Percentiles rank a stretch among this genome's conserved stretches.
These are phyloP conservation scores for Channallabes apus DNA, from an alignment of 2,797 vertebrate species.

Conservation along the genomic window DNA sequence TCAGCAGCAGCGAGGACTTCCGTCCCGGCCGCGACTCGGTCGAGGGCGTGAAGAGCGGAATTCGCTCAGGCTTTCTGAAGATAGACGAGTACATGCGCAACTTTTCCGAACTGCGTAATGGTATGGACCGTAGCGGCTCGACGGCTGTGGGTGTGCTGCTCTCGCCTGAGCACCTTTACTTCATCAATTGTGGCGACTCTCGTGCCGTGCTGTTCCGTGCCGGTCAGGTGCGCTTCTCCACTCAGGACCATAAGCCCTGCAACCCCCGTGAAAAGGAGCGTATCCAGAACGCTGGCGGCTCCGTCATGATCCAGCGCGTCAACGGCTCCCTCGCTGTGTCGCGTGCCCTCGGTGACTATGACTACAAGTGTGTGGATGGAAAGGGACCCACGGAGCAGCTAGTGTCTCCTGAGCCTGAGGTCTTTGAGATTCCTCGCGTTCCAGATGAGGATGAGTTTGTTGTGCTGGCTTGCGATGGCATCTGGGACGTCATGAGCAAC, in stretches of 20 bases:
- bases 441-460: constrained; percentile 95
- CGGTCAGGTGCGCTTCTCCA: constrained; percentile 93
- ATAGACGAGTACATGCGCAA: constrained; percentile 99
- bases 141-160: constrained; percentile 96
- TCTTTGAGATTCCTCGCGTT: constrained; percentile 90
- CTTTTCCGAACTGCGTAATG: constrained; percentile 96
- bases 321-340: constrained; percentile 98
- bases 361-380: constrained; percentile 99
- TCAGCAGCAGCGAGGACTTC: constrained; percentile 90
- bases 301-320: constrained; percentile 98
- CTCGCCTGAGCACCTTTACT: constrained; percentile 93
- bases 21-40: constrained; percentile 80
- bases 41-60: constrained; percentile 95
- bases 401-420: constrained; percentile 98
- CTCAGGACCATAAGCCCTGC: constrained; percentile 99
- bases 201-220: constrained; percentile 91
- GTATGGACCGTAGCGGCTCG: constrained; percentile 98
- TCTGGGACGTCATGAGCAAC: constrained; percentile 99
- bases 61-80: constrained; percentile 98
- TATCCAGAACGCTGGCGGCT: constrained; percentile 98
- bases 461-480: constrained; percentile 96
- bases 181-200: constrained; percentile 99
- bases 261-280: constrained; percentile 97
- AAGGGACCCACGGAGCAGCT: constrained; percentile 99
- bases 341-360: constrained; percentile 97